Evolutionary conservation across 2,113 vertebrate genomes (phyloP).

Genomic region (Heterocephalus glaber): DNA sequence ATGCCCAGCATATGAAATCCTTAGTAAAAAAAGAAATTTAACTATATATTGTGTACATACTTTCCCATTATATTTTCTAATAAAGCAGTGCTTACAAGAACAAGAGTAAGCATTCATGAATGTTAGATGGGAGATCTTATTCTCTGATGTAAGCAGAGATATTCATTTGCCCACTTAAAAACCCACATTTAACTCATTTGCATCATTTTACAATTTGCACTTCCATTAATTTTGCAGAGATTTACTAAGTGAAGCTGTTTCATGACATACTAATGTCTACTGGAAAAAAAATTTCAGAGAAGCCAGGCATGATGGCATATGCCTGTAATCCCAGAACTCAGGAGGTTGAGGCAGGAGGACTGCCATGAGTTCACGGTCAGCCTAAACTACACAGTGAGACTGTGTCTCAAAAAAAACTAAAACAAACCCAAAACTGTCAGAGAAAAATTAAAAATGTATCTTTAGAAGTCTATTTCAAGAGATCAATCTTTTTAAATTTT

Average conservation of each 20-base stretch:
- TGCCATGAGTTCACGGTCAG: not conserved
- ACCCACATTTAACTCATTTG: constrained; percentile 12
- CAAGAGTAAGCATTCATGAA: constrained; percentile 10
- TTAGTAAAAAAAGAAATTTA: not conserved
- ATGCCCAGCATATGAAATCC: not conserved
- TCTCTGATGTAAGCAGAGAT: not conserved
- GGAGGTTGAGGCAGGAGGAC: not conserved
- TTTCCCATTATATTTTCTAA: constrained; percentile 43
- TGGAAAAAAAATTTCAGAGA: not conserved
- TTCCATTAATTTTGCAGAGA: constrained; percentile 58
- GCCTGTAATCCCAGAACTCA: not conserved
- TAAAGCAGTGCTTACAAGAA: constrained; percentile 22
- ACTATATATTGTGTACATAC: not conserved
- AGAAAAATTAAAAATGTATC: constrained; percentile 15
- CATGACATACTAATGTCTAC: constrained; percentile 29
- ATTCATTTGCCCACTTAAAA: constrained; percentile 33
- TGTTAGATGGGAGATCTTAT: not conserved
- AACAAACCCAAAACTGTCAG: not conserved
- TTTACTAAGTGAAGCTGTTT: constrained; percentile 47
- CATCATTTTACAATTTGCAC: constrained; percentile 50
- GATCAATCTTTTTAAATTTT: not conserved
- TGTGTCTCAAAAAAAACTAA: not conserved
- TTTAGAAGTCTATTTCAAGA: constrained; percentile 25
- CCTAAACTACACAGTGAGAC: not conserved
- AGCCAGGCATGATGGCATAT: not conserved